Conservation (phyloP, 2,797 vertebrate species). For the Pipistrellus kuhlii region DNA sequence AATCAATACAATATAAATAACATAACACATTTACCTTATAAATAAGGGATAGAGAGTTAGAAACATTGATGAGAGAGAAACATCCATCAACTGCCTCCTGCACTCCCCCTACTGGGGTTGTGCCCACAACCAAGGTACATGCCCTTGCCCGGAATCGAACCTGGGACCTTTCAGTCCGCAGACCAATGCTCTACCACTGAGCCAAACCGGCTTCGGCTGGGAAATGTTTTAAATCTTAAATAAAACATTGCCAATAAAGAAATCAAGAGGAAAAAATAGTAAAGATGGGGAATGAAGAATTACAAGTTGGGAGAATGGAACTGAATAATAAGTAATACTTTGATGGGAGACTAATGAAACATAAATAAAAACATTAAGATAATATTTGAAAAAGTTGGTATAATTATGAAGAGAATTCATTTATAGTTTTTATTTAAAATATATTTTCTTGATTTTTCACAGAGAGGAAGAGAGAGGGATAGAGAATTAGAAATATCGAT, state of each 20-base stretch:
- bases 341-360: background rate
- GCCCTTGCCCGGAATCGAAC: too few relatives aligned
- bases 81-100: too few relatives aligned
- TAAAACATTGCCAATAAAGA: slow-evolving; percentile 19
- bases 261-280: slow-evolving; percentile 19
- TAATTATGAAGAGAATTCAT: slow-evolving; percentile 32
- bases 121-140: too few relatives aligned
- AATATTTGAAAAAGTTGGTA: background rate
- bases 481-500: too few relatives aligned
- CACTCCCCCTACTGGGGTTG: too few relatives aligned
- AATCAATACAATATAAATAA: background rate
- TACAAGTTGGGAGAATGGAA: background rate
- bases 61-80: too few relatives aligned
- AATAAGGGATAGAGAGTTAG: background rate
- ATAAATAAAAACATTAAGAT: slow-evolving; percentile 28
- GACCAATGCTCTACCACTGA: too few relatives aligned
- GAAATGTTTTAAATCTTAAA: slow-evolving; percentile 62
- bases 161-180: too few relatives aligned
- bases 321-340: background rate
- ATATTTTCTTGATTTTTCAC: too few relatives aligned
- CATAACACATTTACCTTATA: background rate
- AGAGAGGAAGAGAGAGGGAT: too few relatives aligned
- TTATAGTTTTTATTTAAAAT: background rate
- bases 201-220: too few relatives aligned
- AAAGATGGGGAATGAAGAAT: background rate